These are phyloP conservation scores for Lycorma delicatula DNA, from an alignment of 1,140 invertebrate genomes.

Conservation along the genomic window DNA sequence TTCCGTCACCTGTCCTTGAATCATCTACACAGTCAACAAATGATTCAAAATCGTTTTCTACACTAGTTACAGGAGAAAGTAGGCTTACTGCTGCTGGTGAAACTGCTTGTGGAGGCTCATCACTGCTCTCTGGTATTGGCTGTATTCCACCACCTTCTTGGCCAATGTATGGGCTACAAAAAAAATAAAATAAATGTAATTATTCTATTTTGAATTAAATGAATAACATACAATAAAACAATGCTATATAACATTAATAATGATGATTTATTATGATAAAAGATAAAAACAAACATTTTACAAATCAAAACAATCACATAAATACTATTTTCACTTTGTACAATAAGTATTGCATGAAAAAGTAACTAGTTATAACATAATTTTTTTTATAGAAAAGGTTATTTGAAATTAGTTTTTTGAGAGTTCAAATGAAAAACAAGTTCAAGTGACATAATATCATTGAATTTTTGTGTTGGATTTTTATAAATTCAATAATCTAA, in stretches of 20 bases:
- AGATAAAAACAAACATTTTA: neutral
- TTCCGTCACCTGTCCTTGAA: slow-evolving; percentile 4
- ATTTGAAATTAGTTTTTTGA: no score
- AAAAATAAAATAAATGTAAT: slow-evolving; percentile 4
- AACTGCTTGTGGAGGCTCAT: neutral
- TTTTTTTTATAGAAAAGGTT: no score
- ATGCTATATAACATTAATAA: no score
- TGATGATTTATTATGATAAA: neutral
- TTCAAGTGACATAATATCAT: no score
- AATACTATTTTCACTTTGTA: no score
- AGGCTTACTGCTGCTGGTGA: neutral
- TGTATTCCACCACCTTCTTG: slow-evolving; percentile 13
- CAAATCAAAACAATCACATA: no score
- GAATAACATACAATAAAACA: neutral
- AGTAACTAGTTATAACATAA: no score
- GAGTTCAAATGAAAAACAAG: no score
- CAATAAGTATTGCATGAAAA: no score
- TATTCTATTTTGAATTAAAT: neutral
- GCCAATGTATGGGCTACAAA: slow-evolving; percentile 30
- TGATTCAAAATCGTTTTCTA: slow-evolving; percentile 10
- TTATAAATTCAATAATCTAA: no score
- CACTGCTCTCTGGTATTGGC: neutral
- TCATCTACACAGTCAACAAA: slow-evolving; percentile 13
- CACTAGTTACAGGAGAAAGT: slow-evolving; percentile 1
- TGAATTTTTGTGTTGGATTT: no score